Evolutionary conservation across 2,797 vertebrate species (phyloP).

Genomic region (Coendou prehensilis): DNA sequence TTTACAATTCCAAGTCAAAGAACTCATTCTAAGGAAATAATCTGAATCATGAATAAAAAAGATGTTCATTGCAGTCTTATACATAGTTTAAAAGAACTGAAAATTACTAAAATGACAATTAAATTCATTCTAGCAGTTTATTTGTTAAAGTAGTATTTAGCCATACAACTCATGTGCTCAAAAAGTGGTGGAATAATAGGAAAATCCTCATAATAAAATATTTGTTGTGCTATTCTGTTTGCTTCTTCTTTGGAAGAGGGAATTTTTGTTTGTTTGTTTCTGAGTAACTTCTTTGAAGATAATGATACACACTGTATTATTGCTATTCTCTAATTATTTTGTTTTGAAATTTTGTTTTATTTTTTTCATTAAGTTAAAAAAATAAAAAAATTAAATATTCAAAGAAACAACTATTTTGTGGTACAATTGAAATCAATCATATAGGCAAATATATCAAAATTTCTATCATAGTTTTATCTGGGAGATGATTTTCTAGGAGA

Average conservation of each 20-base stretch:
- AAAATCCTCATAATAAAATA: slow-evolving; percentile 36
- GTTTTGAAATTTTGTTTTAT: background rate
- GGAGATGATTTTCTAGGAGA: background rate
- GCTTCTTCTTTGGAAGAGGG: background rate
- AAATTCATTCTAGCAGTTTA: background rate
- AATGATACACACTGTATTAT: background rate
- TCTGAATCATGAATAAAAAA: background rate
- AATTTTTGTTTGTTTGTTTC: background rate
- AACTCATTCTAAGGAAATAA: background rate
- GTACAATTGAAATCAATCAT: background rate
- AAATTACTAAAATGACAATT: background rate
- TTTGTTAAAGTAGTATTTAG: background rate
- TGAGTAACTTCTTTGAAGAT: background rate
- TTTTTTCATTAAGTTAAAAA: background rate
- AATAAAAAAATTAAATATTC: background rate
- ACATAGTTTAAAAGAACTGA: background rate
- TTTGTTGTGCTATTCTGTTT: background rate
- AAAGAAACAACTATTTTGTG: background rate
- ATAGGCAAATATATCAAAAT: background rate
- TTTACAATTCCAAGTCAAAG: background rate
- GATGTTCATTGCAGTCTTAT: background rate
- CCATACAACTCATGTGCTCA: background rate
- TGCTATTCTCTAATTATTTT: background rate
- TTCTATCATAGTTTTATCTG: background rate
- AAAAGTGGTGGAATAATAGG: background rate